A percentile compares a stretch with the other conserved stretches of the same genome.
These are phyloP conservation scores for Euura lappo DNA, from an alignment of 1,140 invertebrate species.

Conservation along the genomic window DNA sequence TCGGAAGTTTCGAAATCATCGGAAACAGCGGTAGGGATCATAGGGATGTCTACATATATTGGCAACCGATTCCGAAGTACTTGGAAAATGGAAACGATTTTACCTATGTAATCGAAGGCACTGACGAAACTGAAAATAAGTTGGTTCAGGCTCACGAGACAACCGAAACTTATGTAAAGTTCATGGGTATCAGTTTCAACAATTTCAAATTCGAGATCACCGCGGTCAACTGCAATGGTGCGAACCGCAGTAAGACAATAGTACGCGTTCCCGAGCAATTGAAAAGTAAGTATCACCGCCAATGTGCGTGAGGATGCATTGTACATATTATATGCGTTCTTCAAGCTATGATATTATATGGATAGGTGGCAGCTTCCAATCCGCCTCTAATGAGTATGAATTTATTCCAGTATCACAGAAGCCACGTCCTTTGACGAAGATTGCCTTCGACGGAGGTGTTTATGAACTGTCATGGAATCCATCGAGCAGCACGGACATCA, in stretches of 20 bases:
- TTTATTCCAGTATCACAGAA: slow-evolving; percentile 55
- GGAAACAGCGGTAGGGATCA: slow-evolving; percentile 56
- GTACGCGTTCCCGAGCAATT: slow-evolving; percentile 66
- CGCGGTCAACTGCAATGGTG: slow-evolving; percentile 65
- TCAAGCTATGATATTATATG: slow-evolving; percentile 2
- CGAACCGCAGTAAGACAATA: slow-evolving; percentile 61
- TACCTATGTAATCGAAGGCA: slow-evolving; percentile 49
- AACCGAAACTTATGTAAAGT: slow-evolving; percentile 62
- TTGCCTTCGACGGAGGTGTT: slow-evolving; percentile 68
- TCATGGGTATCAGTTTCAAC: slow-evolving; percentile 55
- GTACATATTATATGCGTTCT: slow-evolving; percentile 1
- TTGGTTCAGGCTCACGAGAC: slow-evolving; percentile 50
- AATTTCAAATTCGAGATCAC: slow-evolving; percentile 62
- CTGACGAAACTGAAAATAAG: slow-evolving; percentile 50
- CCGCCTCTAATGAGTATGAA: background rate
- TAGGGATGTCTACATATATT: slow-evolving; percentile 70
- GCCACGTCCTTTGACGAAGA: slow-evolving; percentile 70
- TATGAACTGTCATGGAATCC: slow-evolving; percentile 77
- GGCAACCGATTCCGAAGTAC: slow-evolving; percentile 69
- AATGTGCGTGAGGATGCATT: slow-evolving; percentile 5
- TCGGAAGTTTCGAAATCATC: slow-evolving; percentile 70
- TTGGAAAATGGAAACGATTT: slow-evolving; percentile 68
- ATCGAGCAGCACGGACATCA: slow-evolving; percentile 52
- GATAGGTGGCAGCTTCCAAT: too few species aligned
- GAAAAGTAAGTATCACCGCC: slow-evolving; percentile 58